Conservation (phyloP, 1,140 invertebrate species). For the Cardiocondyla obscurior region DNA sequence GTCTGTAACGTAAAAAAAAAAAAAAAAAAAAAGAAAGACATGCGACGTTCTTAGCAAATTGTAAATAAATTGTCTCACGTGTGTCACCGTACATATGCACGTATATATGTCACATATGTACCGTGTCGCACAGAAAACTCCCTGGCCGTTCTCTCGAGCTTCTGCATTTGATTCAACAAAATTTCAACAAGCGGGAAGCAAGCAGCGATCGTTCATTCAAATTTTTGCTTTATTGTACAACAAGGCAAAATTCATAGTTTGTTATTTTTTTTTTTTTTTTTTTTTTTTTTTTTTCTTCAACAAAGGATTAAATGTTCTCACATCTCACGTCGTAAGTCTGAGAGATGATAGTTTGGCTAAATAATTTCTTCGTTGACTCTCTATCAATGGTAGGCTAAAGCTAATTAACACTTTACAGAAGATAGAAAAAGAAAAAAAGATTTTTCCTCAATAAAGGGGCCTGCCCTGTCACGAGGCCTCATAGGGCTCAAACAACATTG, state of each 20-base stretch:
- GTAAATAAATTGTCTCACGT: constrained; percentile 13
- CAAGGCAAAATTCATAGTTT: constrained; percentile 80
- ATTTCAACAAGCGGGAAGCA: constrained; percentile 79
- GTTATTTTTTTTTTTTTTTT: too few relatives aligned
- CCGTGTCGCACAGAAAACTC: neutral
- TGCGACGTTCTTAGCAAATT: constrained; percentile 14
- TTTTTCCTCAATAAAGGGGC: constrained; percentile 75
- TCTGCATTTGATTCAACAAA: constrained; percentile 68
- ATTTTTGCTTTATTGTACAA: constrained; percentile 82
- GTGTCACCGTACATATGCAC: constrained; percentile 20
- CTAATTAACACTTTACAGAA: constrained; percentile 79
- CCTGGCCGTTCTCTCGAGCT: constrained; percentile 45
- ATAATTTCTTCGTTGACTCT: constrained; percentile 72
- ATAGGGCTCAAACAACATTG: constrained; percentile 76
- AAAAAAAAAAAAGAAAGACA: neutral
- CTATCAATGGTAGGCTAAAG: constrained; percentile 78
- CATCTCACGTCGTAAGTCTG: constrained; percentile 74
- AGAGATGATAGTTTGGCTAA: constrained; percentile 77
- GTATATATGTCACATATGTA: neutral
- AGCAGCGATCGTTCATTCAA: constrained; percentile 79
- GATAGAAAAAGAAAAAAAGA: constrained; percentile 75
- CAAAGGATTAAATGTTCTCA: constrained; percentile 80
- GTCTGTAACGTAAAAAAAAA: neutral
- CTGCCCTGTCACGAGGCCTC: constrained; percentile 80
- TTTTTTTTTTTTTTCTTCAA: too few relatives aligned